Base-by-base conservation (phyloP, 2,888 invertebrate species). In the Ariolimax columbianus region DNA sequence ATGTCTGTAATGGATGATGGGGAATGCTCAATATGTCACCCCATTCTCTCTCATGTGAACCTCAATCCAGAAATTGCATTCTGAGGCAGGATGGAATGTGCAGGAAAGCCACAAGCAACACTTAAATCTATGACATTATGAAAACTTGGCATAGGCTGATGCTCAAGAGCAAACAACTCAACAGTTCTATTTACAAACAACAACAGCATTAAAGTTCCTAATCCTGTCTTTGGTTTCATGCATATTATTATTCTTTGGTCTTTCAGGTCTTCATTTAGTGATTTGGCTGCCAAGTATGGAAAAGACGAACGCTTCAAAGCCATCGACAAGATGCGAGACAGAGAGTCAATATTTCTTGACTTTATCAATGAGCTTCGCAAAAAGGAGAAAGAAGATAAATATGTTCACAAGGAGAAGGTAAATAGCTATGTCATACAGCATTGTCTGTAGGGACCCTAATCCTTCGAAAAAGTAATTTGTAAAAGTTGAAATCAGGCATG, bases 221-320 rank as follows among this genome's bases (percentile, higher is more conserved):
- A n/a, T n/a, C n/a, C n/a, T n/a, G n/a, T n/a, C n/a, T n/a, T n/a
- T n/a, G n/a, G n/a, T n/a, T n/a, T n/a, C n/a, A n/a, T n/a, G n/a
- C n/a, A n/a, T n/a, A n/a, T n/a, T n/a, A n/a, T n/a, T n/a, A n/a
- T 7, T 40, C 26, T 14, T 43, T 26, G 40, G 0, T 66, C 30
- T 90, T 88, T 0, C 93, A 99, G 99, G 93, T 98, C 99, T 1
- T 98, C 98, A 0, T 99, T 98, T 95, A 97, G 97, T 91, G 99
- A 99, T 93, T 99, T 99, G 95, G 97, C 98, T 40, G 96, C 97
- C 90, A 98, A 98, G 92, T 97, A 96, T 95, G 97, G 97, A 11
- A 97, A 98, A 93, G 99, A 99, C 93, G 98, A 98, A 70, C 96
- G 99, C 30, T 99, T 98, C 95, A 98, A 97, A 94, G 97, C 96